These are phyloP conservation scores for Lanistes nyassanus DNA, from an alignment of 1,140 invertebrate species.

Conservation along the genomic window DNA sequence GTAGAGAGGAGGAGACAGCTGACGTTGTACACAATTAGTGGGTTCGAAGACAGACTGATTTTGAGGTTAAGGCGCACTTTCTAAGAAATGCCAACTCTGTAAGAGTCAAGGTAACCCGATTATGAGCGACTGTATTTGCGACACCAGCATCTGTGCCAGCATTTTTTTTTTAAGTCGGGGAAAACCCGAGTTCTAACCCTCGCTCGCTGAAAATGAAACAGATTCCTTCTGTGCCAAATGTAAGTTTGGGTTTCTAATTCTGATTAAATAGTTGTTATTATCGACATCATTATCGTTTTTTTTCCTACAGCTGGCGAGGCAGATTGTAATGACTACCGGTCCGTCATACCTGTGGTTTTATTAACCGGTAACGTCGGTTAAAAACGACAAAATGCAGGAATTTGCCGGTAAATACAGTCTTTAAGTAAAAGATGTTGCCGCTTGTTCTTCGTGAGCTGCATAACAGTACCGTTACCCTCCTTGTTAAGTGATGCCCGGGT, in stretches of 20 bases:
- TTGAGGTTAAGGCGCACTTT: too few species aligned
- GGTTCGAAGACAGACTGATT: too few species aligned
- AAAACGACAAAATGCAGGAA: too few species aligned
- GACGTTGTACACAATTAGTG: too few species aligned
- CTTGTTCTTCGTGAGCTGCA: neutral
- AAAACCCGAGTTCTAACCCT: neutral
- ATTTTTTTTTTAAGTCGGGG: neutral
- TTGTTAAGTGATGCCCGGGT: too few species aligned
- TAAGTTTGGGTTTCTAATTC: neutral
- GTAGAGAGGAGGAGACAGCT: too few species aligned
- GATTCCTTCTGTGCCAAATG: neutral
- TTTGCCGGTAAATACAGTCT: too few species aligned
- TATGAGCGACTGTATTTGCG: too few species aligned
- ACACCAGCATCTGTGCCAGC: too few species aligned
- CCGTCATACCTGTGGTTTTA: neutral
- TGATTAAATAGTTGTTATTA: neutral
- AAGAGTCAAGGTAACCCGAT: too few species aligned
- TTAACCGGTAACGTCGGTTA: neutral
- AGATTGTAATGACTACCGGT: neutral
- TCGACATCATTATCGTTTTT: constrained; percentile 1
- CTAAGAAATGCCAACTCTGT: too few species aligned
- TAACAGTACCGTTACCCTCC: neutral
- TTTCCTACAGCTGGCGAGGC: neutral
- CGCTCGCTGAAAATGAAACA: neutral
- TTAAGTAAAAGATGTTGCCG: neutral